Percentiles rank a stretch among this genome's conserved stretches.
Conservation (phyloP, 2,113 vertebrate species). For the Odocoileus virginianus region DNA sequence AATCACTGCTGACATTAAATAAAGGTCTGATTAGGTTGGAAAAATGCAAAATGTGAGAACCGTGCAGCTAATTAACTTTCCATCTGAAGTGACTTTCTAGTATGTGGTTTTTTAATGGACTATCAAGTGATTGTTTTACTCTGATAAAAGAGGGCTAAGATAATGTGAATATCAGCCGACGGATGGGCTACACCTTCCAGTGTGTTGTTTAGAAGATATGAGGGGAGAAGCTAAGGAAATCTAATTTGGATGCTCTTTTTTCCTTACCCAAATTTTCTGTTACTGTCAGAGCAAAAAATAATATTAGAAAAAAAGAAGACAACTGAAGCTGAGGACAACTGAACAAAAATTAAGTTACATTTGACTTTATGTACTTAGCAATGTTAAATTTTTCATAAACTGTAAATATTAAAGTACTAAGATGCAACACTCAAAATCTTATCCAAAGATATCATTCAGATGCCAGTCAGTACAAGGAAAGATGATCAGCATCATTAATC, state of each 20-base stretch:
- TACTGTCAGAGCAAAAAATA: not conserved
- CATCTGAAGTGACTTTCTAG: conserved; percentile 27
- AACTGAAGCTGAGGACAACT: not conserved
- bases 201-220: not conserved
- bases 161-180: not conserved
- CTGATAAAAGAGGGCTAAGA: conserved; percentile 40
- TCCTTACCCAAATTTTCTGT: not conserved
- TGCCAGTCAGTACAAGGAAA: not conserved
- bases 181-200: conserved; percentile 38
- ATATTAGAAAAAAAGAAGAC: not conserved
- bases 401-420: not conserved
- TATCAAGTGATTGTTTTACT: conserved; percentile 47
- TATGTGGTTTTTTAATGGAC: conserved; percentile 15
- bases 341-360: not conserved
- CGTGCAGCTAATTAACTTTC: conserved; percentile 59
- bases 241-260: not conserved
- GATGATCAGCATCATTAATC: not conserved
- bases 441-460: not conserved
- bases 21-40: conserved; percentile 60
- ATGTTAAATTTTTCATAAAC: not conserved
- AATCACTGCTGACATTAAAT: conserved; percentile 58
- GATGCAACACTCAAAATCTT: not conserved
- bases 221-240: not conserved
- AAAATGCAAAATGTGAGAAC: conserved; percentile 36
- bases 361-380: not conserved